Evolutionary conservation across 1,140 invertebrate species (phyloP).

Genomic region (Lepidotrigona ventralis): DNA sequence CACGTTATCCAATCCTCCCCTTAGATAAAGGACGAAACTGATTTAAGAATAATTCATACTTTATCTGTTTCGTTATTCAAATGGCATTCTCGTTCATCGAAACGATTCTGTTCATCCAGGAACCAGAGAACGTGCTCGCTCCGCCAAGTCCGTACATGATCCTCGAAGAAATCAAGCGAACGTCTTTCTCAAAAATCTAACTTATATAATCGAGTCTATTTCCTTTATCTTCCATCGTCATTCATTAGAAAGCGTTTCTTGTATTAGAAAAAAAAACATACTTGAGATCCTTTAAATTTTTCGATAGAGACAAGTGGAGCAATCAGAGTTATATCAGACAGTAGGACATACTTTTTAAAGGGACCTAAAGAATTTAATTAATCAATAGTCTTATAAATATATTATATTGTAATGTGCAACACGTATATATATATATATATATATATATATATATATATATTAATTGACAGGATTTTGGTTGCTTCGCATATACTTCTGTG

Average conservation of each 20-base stretch:
- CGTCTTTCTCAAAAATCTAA: background rate
- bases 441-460: too few relatives aligned
- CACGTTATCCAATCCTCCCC: background rate
- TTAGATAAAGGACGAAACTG: background rate
- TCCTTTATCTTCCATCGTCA: too few relatives aligned
- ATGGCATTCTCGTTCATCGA: background rate
- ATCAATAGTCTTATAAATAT: too few relatives aligned
- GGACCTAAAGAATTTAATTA: too few relatives aligned
- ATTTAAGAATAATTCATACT: conserved; percentile 2
- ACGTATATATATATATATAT: too few relatives aligned
- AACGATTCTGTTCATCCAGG: background rate
- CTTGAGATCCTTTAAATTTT: too few relatives aligned
- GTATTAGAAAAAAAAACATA: background rate
- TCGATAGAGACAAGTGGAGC: too few relatives aligned
- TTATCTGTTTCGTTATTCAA: background rate
- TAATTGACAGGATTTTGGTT: background rate
- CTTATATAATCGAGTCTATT: background rate
- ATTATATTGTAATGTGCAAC: too few relatives aligned
- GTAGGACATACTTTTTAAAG: too few relatives aligned
- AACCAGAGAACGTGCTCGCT: background rate
- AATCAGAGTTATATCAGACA: too few relatives aligned
- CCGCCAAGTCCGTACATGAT: too few relatives aligned
- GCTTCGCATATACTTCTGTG: too few relatives aligned
- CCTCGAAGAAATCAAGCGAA: background rate
- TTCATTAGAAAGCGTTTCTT: background rate